Percentiles rank a stretch among this genome's conserved stretches.
Conservation (phyloP, 2,888 invertebrate species). For the Atrina japonica region DNA sequence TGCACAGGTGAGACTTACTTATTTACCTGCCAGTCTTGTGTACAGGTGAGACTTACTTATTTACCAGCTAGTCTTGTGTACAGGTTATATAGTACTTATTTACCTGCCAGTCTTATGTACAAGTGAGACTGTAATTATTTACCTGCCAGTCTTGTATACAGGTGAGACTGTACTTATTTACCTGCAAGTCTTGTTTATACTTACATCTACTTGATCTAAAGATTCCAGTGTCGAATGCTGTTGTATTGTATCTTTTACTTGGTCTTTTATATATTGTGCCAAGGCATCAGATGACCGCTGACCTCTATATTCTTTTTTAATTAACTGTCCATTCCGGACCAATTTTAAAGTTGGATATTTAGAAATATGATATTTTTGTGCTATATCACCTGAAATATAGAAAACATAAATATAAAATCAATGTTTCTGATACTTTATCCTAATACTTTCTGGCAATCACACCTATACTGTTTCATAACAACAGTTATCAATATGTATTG, state of each 20-base stretch:
- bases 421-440: no score
- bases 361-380: conserved; percentile 95
- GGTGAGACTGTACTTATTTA: no score
- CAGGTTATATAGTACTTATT: no score
- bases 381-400: conserved; percentile 84
- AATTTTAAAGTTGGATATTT: conserved; percentile 99
- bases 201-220: conserved; percentile 75
- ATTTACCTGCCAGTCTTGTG: no score
- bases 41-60: no score
- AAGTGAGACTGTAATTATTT: neutral
- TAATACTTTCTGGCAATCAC: neutral
- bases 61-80: no score
- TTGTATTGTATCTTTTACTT: conserved; percentile 84
- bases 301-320: conserved; percentile 86
- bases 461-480: no score
- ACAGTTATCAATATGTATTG: no score
- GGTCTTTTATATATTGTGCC: conserved; percentile 92
- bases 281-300: conserved; percentile 94
- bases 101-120: neutral
- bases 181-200: conserved; percentile 23
- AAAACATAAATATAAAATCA: no score
- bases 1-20: no score
- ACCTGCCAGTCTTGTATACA: no score
- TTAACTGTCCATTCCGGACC: conserved; percentile 85
- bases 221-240: conserved; percentile 86